Base-by-base conservation (phyloP, 2,888 invertebrate genomes). In the Acleris cristana region DNA sequence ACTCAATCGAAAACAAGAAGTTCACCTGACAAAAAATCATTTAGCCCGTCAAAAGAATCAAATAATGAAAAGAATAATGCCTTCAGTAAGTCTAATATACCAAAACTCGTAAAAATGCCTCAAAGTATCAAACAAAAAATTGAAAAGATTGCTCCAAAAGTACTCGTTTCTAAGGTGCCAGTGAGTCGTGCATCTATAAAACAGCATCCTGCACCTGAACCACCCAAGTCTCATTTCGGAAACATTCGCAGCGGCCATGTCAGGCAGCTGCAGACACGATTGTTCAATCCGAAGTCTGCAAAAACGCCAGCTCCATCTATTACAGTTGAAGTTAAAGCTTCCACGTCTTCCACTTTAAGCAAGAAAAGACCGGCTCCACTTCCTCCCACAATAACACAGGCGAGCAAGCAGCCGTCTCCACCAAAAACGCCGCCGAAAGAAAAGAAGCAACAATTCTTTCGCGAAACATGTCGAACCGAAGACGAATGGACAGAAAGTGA, bases 391-490 rank as follows among this genome's bases (percentile, higher is more conserved):
- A 76, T 77, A 69, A 53, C 70, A 44, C 69, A 64, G 21, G 71
- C 84, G 7, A 87, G 88, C 63, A 82, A 85, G 45, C 64, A 85
- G 45, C 64, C 73, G 6, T 72, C 79, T 3, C 74, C 82, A 34
- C 68, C 77, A 16, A 76, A 80, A 65, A 61, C 73, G 6, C 78
- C 82, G 0, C 74, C 82, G 2, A 81, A 81, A 72, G 83, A 85
- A 70, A 85, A 86, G 70, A 76, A 84, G 70, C 92, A 93, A 68
- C 92, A 90, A 72, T 95, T 90, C 74, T 93, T 93, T 77, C 91
- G 93, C 18, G 95, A 95, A 81, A 94, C 95, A 2, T 95, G 95
- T 77, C 94, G 94, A 60, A 95, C 95, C 23, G 95, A 95, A 79
- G 95, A 95, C 69, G 95, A 94, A 76, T 94, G 94, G 87, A 93